Percentiles rank a stretch among this genome's conserved stretches.
Conservation (phyloP, 2,888 invertebrate genomes). For the Diabrotica balteata region DNA sequence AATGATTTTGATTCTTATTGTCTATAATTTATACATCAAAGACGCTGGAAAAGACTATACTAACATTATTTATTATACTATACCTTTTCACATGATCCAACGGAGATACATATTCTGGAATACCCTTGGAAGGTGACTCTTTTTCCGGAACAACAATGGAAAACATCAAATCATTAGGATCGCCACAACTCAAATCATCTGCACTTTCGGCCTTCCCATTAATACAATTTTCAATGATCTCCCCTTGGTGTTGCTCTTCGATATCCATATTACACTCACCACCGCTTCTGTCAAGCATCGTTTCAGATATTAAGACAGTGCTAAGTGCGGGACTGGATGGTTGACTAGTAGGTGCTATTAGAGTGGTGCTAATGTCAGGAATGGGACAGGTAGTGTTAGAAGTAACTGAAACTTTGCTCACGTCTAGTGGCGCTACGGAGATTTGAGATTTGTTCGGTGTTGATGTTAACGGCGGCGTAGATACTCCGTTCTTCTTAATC, state of each 20-base stretch:
- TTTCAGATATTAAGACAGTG: no score
- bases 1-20: no score
- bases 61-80: not conserved
- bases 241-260: not conserved
- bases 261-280: no score
- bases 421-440: slow-evolving; percentile 9
- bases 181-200: not conserved
- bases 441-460: slow-evolving; percentile 20
- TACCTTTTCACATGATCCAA: slow-evolving; percentile 51
- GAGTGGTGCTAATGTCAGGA: not conserved
- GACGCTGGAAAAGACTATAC: no score
- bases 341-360: no score
- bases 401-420: slow-evolving; percentile 12
- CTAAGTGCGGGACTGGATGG: no score
- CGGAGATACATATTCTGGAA: slow-evolving; percentile 55
- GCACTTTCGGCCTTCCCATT: slow-evolving; percentile 1
- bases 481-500: not conserved
- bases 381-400: not conserved
- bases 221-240: slow-evolving; percentile 1
- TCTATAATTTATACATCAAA: no score
- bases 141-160: slow-evolving; percentile 46
- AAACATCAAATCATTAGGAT: slow-evolving; percentile 30
- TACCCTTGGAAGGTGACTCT: slow-evolving; percentile 5
- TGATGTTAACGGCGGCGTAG: slow-evolving; percentile 21
- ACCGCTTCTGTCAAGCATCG: no score